phyloP scores from a whole-genome alignment of 2,113 vertebrate genomes.

The Sitta europaea region DNA sequence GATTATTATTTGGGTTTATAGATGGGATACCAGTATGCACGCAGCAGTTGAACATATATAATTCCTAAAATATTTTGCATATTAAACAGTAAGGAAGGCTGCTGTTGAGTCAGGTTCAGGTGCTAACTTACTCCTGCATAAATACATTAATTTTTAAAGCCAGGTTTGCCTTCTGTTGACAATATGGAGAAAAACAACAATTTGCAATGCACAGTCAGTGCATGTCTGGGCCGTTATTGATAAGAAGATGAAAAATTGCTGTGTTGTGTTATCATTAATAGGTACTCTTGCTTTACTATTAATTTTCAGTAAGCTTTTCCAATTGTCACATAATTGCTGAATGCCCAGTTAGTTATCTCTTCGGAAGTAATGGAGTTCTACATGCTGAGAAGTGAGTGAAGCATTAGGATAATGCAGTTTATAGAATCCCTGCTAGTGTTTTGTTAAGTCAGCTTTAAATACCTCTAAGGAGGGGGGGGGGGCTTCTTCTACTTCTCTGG shows the following conservation, averaged over 20 bases:
- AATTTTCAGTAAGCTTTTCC: slow-evolving; percentile 1
- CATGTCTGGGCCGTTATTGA: not conserved
- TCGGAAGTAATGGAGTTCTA: not conserved
- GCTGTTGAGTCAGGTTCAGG: not conserved
- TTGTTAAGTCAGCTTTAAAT: slow-evolving; percentile 28
- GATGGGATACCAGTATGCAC: not conserved
- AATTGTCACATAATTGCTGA: not conserved
- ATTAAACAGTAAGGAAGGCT: not conserved
- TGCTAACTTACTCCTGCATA: not conserved
- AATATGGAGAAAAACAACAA: slow-evolving; percentile 43
- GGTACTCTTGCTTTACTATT: not conserved
- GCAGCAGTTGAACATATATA: not conserved
- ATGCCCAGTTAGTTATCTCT: not conserved
- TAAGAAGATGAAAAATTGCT: not conserved
- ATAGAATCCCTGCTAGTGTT: not conserved
- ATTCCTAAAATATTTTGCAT: not conserved
- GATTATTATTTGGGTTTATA: not conserved
- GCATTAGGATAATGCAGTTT: not conserved
- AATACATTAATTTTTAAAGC: slow-evolving; percentile 6
- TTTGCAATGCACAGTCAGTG: slow-evolving; percentile 21
- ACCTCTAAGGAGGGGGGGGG: not conserved
- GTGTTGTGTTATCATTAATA: not conserved
- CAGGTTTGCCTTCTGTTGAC: not conserved
- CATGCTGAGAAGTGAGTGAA: not conserved
- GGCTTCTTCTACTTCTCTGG: not conserved